Evolutionary conservation across 2,113 vertebrate genomes (phyloP).

Genomic region (Micronisus gabar): DNA sequence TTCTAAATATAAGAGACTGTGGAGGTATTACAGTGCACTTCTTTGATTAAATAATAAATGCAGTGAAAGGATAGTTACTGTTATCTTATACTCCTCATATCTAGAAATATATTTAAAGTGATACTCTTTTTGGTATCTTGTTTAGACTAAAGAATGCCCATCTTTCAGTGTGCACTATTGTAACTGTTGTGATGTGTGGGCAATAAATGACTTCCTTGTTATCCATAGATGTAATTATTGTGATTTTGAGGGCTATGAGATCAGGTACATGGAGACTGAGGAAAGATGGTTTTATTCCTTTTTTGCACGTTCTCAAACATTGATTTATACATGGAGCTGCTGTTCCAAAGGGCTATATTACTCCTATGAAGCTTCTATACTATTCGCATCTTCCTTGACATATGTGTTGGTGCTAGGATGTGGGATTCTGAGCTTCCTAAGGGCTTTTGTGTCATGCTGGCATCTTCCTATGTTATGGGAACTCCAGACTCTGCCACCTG

Average conservation of each 20-base stretch:
- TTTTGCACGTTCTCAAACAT: background rate
- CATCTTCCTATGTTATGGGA: slow-evolving; percentile 9
- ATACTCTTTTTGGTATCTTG: background rate
- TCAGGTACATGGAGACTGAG: background rate
- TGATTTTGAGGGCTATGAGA: background rate
- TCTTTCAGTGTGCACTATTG: background rate
- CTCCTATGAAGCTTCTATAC: background rate
- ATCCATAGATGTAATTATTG: background rate
- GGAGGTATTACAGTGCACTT: background rate
- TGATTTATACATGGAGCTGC: background rate
- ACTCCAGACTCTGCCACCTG: slow-evolving; percentile 51
- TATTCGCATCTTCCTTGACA: slow-evolving; percentile 13
- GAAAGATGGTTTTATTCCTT: background rate
- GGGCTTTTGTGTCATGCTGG: slow-evolving; percentile 12
- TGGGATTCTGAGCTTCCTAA: slow-evolving; percentile 20
- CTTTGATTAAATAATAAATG: background rate
- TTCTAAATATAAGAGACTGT: background rate
- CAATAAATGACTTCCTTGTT: background rate
- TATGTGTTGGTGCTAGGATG: slow-evolving; percentile 36
- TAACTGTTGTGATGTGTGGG: background rate
- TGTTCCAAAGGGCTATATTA: background rate
- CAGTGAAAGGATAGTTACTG: background rate
- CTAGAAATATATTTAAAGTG: background rate
- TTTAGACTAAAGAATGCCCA: background rate
- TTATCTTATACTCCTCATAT: background rate